A percentile compares a stretch with the other conserved stretches of the same genome.
These are phyloP conservation scores for Gasterosteus nipponicus DNA, from an alignment of 2,113 vertebrate species.

Conservation along the genomic window DNA sequence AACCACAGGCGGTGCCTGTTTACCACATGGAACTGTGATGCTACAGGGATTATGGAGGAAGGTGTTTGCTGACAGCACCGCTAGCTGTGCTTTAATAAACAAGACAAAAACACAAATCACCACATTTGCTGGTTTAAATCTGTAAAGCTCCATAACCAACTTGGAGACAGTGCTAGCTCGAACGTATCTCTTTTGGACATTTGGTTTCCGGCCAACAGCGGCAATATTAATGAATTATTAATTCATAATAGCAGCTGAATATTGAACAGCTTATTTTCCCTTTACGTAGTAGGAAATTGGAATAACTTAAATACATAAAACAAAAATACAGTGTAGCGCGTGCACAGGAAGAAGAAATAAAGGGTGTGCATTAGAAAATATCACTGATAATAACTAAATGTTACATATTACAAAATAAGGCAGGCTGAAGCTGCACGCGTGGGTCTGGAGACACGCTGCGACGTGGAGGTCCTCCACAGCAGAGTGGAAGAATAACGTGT, in stretches of 20 bases:
- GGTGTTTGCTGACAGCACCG: too few relatives aligned
- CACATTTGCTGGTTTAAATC: too few relatives aligned
- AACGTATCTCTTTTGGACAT: neutral
- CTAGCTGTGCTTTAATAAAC: too few relatives aligned
- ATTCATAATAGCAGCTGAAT: neutral
- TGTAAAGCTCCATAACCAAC: neutral
- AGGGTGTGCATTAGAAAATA: conserved; percentile 27
- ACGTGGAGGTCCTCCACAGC: conserved; percentile 12
- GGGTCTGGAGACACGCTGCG: conserved; percentile 22
- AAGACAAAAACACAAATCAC: too few relatives aligned
- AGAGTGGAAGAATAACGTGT: neutral
- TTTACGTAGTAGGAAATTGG: conserved; percentile 9
- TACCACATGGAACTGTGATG: neutral
- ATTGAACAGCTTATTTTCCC: neutral
- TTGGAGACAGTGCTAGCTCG: neutral
- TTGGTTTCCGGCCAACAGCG: neutral
- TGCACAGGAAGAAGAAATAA: conserved; percentile 44
- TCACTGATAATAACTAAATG: conserved; percentile 45
- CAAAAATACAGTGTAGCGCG: conserved; percentile 33
- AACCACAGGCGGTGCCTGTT: neutral
- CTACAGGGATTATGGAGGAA: neutral
- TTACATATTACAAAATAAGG: conserved; percentile 64
- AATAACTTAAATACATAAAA: conserved; percentile 60
- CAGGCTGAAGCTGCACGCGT: conserved; percentile 29
- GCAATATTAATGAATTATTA: neutral